These are phyloP conservation scores for Bombus balteatus DNA, from an alignment of 1,140 invertebrate species.

Conservation along the genomic window DNA sequence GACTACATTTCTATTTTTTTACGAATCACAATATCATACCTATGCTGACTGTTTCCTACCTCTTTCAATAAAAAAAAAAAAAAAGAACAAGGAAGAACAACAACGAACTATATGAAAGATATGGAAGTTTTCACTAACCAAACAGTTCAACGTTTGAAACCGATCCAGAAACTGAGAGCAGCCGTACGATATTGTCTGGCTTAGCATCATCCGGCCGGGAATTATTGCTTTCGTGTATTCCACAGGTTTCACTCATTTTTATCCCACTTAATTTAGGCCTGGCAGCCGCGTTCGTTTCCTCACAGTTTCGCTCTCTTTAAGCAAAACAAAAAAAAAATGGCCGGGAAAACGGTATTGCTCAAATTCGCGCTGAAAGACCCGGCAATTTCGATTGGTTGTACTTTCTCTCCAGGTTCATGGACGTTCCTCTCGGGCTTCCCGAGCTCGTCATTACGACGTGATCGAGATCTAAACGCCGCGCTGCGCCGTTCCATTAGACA, in stretches of 20 bases:
- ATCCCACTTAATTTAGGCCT: slow-evolving; percentile 1
- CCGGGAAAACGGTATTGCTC: not conserved
- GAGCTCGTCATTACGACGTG: not conserved
- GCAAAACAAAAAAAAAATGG: slow-evolving; percentile 21
- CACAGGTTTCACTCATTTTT: slow-evolving; percentile 19
- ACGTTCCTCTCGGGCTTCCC: not conserved
- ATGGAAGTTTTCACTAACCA: not conserved
- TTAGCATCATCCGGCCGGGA: not conserved
- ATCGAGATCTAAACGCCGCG: not conserved
- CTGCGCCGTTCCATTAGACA: too few relatives aligned
- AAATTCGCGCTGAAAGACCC: not conserved
- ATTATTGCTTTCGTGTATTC: not conserved
- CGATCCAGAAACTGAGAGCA: not conserved
- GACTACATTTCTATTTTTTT: not conserved
- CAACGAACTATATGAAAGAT: not conserved
- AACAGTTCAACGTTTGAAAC: not conserved
- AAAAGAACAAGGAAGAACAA: not conserved
- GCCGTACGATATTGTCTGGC: not conserved
- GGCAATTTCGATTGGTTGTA: slow-evolving; percentile 3
- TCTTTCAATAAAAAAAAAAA: not conserved
- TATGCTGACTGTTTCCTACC: not conserved
- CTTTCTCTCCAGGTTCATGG: slow-evolving; percentile 42
- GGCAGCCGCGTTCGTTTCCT: too few relatives aligned
- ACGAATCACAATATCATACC: not conserved
- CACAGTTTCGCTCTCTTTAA: not conserved